phyloP scores from a whole-genome alignment of 2,113 vertebrate species.

The Hipposideros armiger region DNA sequence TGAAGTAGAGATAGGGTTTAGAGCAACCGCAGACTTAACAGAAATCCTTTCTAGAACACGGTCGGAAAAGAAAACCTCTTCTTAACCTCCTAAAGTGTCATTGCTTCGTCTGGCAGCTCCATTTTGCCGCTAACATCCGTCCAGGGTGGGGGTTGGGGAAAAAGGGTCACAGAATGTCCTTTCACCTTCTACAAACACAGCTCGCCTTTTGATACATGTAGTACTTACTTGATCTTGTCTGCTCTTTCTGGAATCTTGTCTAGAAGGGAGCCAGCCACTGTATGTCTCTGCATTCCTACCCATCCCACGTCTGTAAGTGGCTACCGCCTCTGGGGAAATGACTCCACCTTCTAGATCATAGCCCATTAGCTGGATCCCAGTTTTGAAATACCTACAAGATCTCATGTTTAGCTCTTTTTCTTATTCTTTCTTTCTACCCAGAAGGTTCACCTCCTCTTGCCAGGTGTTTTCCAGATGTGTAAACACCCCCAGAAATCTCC shows the following conservation, averaged over 20 bases:
- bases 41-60: background rate
- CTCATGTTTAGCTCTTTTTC: background rate
- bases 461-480: slow-evolving; percentile 85
- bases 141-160: background rate
- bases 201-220: too few species aligned
- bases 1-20: background rate
- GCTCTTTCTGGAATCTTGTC: background rate
- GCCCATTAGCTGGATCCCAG: background rate
- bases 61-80: background rate
- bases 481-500: slow-evolving; percentile 62
- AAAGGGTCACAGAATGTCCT: background rate
- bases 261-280: background rate
- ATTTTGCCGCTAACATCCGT: background rate
- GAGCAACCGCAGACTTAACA: background rate
- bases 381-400: slow-evolving; percentile 44
- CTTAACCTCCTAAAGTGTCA: background rate
- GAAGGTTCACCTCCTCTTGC: slow-evolving; percentile 5
- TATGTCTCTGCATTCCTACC: too few species aligned
- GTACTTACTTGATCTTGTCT: background rate
- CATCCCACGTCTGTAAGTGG: background rate
- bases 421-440: background rate
- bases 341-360: background rate
- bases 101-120: background rate
- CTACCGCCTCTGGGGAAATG: background rate
- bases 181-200: background rate